Percentiles rank a stretch among this genome's conserved stretches.
Evolutionary conservation across 2,113 vertebrate species (phyloP).

Genomic region (Todiramphus saurophagus): DNA sequence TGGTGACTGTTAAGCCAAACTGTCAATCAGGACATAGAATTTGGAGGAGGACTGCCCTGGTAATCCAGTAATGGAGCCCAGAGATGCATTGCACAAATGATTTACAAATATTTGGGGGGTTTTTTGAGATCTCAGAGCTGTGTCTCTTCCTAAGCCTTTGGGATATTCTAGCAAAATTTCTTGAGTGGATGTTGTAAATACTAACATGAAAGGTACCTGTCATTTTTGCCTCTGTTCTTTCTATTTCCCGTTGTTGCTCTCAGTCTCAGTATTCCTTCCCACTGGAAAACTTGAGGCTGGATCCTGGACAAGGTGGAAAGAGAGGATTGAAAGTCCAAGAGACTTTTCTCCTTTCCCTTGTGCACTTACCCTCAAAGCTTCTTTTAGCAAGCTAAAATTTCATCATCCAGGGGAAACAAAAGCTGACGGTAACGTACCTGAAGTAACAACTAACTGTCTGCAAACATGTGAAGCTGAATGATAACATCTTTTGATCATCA

Average conservation of each 20-base stretch:
- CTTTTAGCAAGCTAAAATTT: not conserved
- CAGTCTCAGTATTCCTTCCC: not conserved
- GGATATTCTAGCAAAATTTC: not conserved
- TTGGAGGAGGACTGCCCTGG: not conserved
- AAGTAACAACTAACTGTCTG: conserved; percentile 10
- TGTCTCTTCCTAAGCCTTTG: not conserved
- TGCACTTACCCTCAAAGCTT: not conserved
- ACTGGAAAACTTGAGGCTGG: not conserved
- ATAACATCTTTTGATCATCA: conserved; percentile 58
- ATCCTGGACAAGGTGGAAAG: not conserved
- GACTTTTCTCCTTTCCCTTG: not conserved
- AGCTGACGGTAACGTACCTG: not conserved
- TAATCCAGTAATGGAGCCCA: not conserved
- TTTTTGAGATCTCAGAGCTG: not conserved
- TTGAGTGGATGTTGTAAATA: not conserved
- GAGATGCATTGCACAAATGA: not conserved
- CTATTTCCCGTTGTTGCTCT: not conserved
- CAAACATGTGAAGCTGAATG: conserved; percentile 4
- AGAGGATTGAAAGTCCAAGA: not conserved
- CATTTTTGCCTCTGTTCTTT: not conserved
- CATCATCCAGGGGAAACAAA: not conserved
- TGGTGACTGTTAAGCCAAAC: not conserved
- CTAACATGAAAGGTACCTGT: not conserved
- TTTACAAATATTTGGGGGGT: not conserved
- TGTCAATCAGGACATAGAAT: not conserved